phyloP scores from a whole-genome alignment of 2,888 invertebrate species.

The Colostygia pectinataria region DNA sequence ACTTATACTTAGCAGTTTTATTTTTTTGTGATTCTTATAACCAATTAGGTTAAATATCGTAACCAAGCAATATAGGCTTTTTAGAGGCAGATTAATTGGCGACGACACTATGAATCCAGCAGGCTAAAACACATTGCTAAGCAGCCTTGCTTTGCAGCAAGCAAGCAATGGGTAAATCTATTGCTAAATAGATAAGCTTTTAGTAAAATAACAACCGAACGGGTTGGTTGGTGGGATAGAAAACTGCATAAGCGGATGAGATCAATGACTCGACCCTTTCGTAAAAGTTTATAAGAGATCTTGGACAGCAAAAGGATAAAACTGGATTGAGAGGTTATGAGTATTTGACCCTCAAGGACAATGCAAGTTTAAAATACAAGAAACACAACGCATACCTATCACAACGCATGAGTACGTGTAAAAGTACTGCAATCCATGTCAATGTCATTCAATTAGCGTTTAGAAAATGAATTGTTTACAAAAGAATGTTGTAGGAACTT shows the following conservation, averaged over 20 bases:
- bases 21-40: background rate
- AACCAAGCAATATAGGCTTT: no score
- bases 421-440: slow-evolving; percentile 17
- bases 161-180: no score
- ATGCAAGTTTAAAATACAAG: background rate
- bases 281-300: no score
- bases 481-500: slow-evolving; percentile 10
- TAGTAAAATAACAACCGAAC: no score
- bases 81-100: no score
- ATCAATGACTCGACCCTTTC: no score
- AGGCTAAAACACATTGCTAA: no score
- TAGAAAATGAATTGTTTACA: slow-evolving; percentile 2
- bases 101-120: no score
- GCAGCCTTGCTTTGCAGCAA: no score
- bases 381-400: background rate
- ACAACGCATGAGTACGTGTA: background rate
- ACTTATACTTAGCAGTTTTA: background rate
- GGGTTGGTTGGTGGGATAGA: no score
- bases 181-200: no score
- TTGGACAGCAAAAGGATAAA: background rate
- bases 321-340: background rate
- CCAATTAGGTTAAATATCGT: background rate
- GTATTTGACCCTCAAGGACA: background rate
- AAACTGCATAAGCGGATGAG: no score
- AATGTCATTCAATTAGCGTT: slow-evolving; percentile 20